Evolutionary conservation across 2,113 vertebrate genomes (phyloP).

Genomic region (Microtus oregoni): DNA sequence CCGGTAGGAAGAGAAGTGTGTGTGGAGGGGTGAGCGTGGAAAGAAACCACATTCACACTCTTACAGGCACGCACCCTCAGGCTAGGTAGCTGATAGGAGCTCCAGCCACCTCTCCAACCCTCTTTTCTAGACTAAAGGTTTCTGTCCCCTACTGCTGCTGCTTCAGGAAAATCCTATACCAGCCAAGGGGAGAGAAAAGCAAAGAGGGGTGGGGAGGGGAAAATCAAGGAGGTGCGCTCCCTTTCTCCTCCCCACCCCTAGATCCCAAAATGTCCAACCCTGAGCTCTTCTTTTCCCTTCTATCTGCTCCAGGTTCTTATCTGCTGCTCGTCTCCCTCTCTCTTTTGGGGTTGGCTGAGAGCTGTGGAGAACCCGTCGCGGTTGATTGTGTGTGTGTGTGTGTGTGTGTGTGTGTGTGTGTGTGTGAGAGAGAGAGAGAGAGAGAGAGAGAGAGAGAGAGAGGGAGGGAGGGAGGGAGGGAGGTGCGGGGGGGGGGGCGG

Average conservation of each 20-base stretch:
- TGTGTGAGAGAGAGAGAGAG: not conserved
- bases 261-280: constrained; percentile 72
- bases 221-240: constrained; percentile 56
- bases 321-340: constrained; percentile 36
- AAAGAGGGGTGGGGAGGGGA: constrained; percentile 63
- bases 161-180: constrained; percentile 69
- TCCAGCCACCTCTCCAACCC: not conserved
- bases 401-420: not conserved
- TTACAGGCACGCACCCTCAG: not conserved
- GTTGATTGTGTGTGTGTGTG: not conserved
- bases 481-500: not conserved
- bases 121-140: constrained; percentile 8
- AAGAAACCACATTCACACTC: constrained; percentile 45
- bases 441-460: not conserved
- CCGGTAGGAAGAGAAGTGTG: not conserved
- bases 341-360: constrained; percentile 45
- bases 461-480: not conserved
- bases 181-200: constrained; percentile 35
- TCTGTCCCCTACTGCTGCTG: constrained; percentile 39
- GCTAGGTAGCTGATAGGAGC: constrained; percentile 34
- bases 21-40: not conserved
- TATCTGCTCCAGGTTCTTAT: constrained; percentile 46
- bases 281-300: constrained; percentile 60
- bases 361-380: constrained; percentile 66
- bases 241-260: constrained; percentile 56